phyloP scores from a whole-genome alignment of 1,140 invertebrate species.

The Belonocnema kinseyi region DNA sequence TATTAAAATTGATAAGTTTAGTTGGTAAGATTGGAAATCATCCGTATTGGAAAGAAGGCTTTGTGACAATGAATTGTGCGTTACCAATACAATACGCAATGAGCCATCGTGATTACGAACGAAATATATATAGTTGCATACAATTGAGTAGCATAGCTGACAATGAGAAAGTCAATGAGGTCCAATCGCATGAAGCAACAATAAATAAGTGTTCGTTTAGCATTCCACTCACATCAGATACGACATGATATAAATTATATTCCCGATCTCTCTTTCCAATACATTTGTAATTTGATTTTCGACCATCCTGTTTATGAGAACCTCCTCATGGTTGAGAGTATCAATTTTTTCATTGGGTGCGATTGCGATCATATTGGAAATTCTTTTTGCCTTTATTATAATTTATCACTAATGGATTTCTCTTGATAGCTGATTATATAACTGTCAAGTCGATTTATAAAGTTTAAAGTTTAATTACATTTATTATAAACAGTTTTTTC shows the following conservation, averaged over 20 bases:
- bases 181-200: conserved; percentile 37
- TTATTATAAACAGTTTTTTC: no score
- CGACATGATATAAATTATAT: conserved; percentile 27
- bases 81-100: conserved; percentile 17
- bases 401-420: no score
- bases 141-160: conserved; percentile 19
- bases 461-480: no score
- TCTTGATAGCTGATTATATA: no score
- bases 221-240: conserved; percentile 41
- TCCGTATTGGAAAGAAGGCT: background rate
- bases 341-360: background rate
- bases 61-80: conserved; percentile 21
- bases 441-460: no score
- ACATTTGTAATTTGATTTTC: conserved; percentile 27
- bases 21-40: background rate
- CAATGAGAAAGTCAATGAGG: conserved; percentile 30
- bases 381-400: conserved; percentile 3
- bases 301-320: background rate
- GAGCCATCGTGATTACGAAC: conserved; percentile 12
- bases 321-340: background rate
- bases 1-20: conserved; percentile 24
- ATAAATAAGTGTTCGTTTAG: conserved; percentile 47
- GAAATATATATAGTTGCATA: conserved; percentile 8
- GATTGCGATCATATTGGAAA: background rate
- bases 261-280: conserved; percentile 16